Base-by-base conservation (phyloP, 2,888 invertebrate species). In the Eupsilia transversa region DNA sequence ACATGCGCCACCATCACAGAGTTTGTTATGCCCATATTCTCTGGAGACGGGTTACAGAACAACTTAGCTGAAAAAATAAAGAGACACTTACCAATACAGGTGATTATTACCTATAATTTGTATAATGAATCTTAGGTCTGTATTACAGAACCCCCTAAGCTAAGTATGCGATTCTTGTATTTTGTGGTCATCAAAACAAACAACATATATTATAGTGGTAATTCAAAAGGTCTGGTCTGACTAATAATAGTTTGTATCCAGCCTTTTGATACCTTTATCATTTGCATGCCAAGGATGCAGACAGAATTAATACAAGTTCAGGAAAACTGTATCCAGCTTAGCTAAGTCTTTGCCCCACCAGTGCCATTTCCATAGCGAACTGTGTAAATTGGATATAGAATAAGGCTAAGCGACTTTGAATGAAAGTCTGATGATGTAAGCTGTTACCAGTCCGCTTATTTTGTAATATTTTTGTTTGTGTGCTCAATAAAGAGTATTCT, bases 41-140 rank as follows among this genome's bases (percentile, higher is more conserved):
- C 96, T 27, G 97, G 96, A 0, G 97, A 97, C 88, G 97, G 97
- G 2, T 85, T 96, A 17, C 96, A 96, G 83, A 97, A 97, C 86
- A 96, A 97, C 73, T 89, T 98, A 23, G 94, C 96, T 35, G 95
- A 93, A 2, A 97, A 97, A 94, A 97, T 98, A 84, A 95, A 97
- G 82, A 95, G 96, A 80, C 97, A 98, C 92, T 92, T 98, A 71
- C 97, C 98, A 2, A 96, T 98, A 85, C 94, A 96, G 94, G 97
- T 97, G 87, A 96, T 92, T 89, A 87, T 69, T 49, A 10, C 30
- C 4, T 20, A 43, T 30, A 27, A 63, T 52, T 46, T 67, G 12
- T 43, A 9, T 27, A 52, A 52, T 27, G n/a, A 52, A 52, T 52
- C n/a, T 52, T 12, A 52, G 23, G n/a, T 10, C 10, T 10, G 23